These are phyloP conservation scores for Hybognathus amarus DNA, from an alignment of 2,797 vertebrate genomes.

Conservation along the genomic window DNA sequence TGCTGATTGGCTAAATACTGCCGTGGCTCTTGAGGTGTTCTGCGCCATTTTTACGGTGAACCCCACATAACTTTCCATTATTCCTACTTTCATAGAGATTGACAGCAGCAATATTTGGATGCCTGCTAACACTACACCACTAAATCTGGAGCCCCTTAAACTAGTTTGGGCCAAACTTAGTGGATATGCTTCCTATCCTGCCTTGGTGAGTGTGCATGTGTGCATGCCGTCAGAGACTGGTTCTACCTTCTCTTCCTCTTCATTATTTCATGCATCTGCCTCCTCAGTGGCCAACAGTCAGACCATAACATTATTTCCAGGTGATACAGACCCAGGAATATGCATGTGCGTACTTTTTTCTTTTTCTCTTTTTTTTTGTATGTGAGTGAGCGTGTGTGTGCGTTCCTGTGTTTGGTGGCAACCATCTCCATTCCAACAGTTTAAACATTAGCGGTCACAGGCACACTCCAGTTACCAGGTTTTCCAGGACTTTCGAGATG, in stretches of 20 bases:
- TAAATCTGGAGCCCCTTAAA: slow-evolving; percentile 95
- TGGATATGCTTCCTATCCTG: slow-evolving; percentile 98
- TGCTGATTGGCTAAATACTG: slow-evolving; percentile 53
- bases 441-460: slow-evolving; percentile 30
- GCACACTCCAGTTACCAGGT: slow-evolving; percentile 27
- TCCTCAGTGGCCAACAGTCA: slow-evolving; percentile 48
- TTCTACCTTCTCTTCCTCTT: slow-evolving; percentile 52
- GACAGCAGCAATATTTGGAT: slow-evolving; percentile 98
- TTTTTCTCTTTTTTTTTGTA: slow-evolving; percentile 25
- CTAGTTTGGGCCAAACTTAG: slow-evolving; percentile 99
- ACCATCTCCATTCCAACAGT: slow-evolving; percentile 58
- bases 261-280: slow-evolving; percentile 55
- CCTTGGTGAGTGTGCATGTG: slow-evolving; percentile 89
- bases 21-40: slow-evolving; percentile 60
- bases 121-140: slow-evolving; percentile 89
- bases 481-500: slow-evolving; percentile 41
- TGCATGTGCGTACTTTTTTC: slow-evolving; percentile 34
- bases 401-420: slow-evolving; percentile 49
- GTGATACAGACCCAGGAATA: slow-evolving; percentile 49
- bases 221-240: slow-evolving; percentile 66
- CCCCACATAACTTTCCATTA: slow-evolving; percentile 72
- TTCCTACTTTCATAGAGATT: slow-evolving; percentile 88
- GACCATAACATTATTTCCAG: slow-evolving; percentile 47
- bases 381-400: slow-evolving; percentile 35
- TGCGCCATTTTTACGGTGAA: slow-evolving; percentile 58